Percentiles rank a stretch among this genome's conserved stretches.
These are phyloP conservation scores for Thunnus albacares DNA, from an alignment of 2,797 vertebrate genomes.

Conservation along the genomic window DNA sequence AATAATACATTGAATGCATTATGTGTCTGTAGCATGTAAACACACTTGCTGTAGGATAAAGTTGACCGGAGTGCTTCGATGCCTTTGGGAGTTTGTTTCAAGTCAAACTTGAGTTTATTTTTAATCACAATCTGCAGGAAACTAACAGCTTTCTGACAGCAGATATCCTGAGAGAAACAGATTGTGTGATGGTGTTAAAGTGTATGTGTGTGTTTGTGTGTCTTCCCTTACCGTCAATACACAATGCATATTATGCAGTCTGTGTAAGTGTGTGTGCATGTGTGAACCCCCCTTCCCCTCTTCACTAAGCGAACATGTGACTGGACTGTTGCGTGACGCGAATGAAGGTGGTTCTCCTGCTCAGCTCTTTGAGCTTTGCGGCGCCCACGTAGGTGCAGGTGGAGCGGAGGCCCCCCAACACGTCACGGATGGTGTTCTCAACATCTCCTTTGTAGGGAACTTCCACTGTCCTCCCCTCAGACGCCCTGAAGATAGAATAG, in stretches of 20 bases:
- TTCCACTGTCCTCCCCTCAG: conserved; percentile 96
- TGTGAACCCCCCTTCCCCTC: neutral
- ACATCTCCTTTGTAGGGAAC: conserved; percentile 94
- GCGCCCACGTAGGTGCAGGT: conserved; percentile 99
- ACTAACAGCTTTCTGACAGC: conserved; percentile 41
- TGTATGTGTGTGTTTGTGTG: conserved; percentile 18
- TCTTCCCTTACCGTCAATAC: neutral
- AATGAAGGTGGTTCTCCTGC: conserved; percentile 96
- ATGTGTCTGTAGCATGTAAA: conserved; percentile 43
- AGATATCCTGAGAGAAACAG: conserved; percentile 73
- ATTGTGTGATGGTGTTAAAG: conserved; percentile 16
- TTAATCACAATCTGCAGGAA: conserved; percentile 41
- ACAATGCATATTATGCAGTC: conserved; percentile 24
- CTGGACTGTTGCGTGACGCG: conserved; percentile 98
- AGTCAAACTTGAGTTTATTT: conserved; percentile 44
- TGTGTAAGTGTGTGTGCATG: neutral
- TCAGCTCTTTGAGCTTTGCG: conserved; percentile 97
- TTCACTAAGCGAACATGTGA: conserved; percentile 89
- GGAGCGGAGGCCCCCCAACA: conserved; percentile 95
- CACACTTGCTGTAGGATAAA: conserved; percentile 18
- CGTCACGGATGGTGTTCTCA: conserved; percentile 94
- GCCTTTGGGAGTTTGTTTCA: conserved; percentile 37
- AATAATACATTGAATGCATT: conserved; percentile 4
- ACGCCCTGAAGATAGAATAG: conserved; percentile 85
- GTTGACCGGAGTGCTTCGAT: conserved; percentile 4